A percentile compares a stretch with the other conserved stretches of the same genome.
Conservation (phyloP, 2,888 invertebrate genomes). For the Drosophila gaucha region DNA sequence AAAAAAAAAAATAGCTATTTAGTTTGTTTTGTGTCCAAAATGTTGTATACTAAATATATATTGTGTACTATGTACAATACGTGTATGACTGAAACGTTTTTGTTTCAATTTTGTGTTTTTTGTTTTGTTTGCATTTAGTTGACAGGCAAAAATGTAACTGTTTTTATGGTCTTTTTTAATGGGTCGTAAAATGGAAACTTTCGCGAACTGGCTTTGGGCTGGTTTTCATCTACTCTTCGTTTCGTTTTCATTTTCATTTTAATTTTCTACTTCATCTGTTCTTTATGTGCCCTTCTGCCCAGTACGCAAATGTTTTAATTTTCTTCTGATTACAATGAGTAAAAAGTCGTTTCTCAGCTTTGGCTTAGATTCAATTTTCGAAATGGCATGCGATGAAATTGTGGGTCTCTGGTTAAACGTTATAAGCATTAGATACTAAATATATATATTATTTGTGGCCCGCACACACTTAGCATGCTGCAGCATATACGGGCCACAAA, state of each 20-base stretch:
- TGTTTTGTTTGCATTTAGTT: constrained; percentile 39
- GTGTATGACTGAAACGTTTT: constrained; percentile 16
- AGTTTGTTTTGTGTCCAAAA: constrained; percentile 15
- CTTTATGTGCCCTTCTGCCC: background rate
- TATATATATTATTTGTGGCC: background rate
- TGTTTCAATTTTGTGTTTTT: constrained; percentile 15
- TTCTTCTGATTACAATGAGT: constrained; percentile 28
- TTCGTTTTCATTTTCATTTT: background rate
- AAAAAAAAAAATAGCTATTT: constrained; percentile 14
- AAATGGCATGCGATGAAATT: constrained; percentile 24
- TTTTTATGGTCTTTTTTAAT: constrained; percentile 69
- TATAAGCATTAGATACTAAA: constrained; percentile 2
- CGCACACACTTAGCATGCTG: constrained; percentile 14
- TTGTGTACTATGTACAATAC: constrained; percentile 1
- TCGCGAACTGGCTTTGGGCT: constrained; percentile 35
- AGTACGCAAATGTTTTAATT: background rate
- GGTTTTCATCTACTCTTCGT: constrained; percentile 22
- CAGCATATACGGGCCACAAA: constrained; percentile 1
- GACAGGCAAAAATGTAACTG: constrained; percentile 31
- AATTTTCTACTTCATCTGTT: background rate
- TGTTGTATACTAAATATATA: background rate
- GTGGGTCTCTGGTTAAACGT: constrained; percentile 5
- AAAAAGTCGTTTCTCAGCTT: constrained; percentile 33
- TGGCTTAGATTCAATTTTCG: constrained; percentile 12
- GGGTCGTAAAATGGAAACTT: constrained; percentile 69